Conservation (phyloP, 1,140 invertebrate genomes). For the Leptoteleia sp. region DNA sequence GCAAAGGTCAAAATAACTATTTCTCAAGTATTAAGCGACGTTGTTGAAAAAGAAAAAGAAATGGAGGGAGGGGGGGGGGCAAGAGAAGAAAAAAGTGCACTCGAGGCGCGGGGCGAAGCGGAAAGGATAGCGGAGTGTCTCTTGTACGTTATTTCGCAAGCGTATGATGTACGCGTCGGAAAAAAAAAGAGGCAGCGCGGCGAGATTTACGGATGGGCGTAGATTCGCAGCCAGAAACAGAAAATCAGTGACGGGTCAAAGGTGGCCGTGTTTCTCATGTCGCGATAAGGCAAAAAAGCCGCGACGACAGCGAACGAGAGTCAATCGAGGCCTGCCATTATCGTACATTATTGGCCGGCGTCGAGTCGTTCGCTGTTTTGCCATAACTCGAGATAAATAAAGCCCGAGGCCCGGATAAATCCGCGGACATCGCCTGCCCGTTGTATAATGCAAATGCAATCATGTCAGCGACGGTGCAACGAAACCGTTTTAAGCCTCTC, state of each 20-base stretch:
- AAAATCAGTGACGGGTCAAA: slow-evolving; percentile 65
- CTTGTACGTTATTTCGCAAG: slow-evolving; percentile 46
- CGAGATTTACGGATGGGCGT: slow-evolving; percentile 57
- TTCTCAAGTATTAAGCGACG: slow-evolving; percentile 38
- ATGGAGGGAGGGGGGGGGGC: slow-evolving; percentile 9
- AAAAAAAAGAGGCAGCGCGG: slow-evolving; percentile 56
- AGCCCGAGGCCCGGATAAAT: slow-evolving; percentile 75
- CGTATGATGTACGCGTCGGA: slow-evolving; percentile 50
- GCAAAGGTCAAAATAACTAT: slow-evolving; percentile 54
- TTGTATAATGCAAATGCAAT: slow-evolving; percentile 79
- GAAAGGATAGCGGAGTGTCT: slow-evolving; percentile 43
- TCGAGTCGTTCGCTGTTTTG: slow-evolving; percentile 75
- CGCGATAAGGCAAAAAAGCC: slow-evolving; percentile 63
- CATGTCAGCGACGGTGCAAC: slow-evolving; percentile 71
- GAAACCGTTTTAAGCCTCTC: slow-evolving; percentile 59
- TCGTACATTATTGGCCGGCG: slow-evolving; percentile 76
- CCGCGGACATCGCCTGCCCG: slow-evolving; percentile 71
- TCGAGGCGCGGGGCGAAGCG: slow-evolving; percentile 17
- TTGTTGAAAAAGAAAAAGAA: slow-evolving; percentile 26
- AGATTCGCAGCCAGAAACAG: slow-evolving; percentile 62
- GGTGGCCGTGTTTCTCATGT: slow-evolving; percentile 63
- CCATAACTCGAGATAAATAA: slow-evolving; percentile 79
- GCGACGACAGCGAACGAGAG: slow-evolving; percentile 66
- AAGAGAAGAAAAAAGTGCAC: slow-evolving; percentile 27
- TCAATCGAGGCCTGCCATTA: slow-evolving; percentile 76